Evolutionary conservation across 2,888 invertebrate species (phyloP).

Genomic region (Patella caerulea): DNA sequence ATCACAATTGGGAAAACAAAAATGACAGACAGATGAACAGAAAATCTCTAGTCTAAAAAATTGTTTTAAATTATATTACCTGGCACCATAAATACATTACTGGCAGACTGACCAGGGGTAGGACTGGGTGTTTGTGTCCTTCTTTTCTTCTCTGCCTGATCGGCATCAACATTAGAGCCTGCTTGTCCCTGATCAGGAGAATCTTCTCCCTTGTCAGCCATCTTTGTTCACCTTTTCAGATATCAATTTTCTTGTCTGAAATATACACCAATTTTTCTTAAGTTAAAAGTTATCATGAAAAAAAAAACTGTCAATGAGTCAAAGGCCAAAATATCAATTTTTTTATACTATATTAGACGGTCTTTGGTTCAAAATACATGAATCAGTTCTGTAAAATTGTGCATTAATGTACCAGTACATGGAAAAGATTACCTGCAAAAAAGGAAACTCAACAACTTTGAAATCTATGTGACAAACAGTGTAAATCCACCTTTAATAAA

Average conservation of each 20-base stretch:
- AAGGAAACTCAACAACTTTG: no score
- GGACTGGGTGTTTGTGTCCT: conserved; percentile 49
- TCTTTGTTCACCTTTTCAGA: conserved; percentile 8
- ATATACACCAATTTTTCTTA: background rate
- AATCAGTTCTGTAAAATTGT: no score
- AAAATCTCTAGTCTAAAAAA: background rate
- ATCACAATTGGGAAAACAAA: no score
- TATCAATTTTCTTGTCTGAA: no score
- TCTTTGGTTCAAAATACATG: no score
- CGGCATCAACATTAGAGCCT: conserved; percentile 39
- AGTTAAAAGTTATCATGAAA: background rate
- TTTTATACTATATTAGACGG: no score
- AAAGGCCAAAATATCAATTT: no score
- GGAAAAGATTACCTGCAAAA: no score
- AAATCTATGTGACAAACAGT: no score
- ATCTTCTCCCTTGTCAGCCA: conserved; percentile 39
- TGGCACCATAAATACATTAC: conserved; percentile 42
- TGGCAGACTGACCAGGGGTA: conserved; percentile 26
- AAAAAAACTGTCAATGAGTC: background rate
- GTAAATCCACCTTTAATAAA: no score
- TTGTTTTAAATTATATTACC: conserved; percentile 30
- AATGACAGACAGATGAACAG: no score
- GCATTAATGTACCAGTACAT: no score
- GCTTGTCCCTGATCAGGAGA: conserved; percentile 34
- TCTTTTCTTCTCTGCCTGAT: conserved; percentile 42